These are phyloP conservation scores for Zaprionus gabonicus DNA, from an alignment of 1,140 invertebrate genomes.

Conservation along the genomic window DNA sequence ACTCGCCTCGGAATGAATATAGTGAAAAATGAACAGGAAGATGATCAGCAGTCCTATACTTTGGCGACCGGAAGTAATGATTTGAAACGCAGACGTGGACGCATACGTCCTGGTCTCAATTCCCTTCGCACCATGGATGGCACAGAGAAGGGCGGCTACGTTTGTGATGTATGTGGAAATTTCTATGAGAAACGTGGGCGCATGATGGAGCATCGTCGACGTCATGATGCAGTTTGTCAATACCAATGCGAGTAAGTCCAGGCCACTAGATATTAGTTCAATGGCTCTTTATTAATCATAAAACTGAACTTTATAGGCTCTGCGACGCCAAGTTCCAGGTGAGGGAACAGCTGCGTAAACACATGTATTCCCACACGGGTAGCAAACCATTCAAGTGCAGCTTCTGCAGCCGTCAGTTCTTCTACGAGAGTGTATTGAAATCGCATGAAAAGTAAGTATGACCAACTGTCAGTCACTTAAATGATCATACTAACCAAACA, in stretches of 20 bases:
- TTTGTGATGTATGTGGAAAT: conserved; percentile 81
- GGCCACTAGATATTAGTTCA: neutral
- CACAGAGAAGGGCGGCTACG: conserved; percentile 55
- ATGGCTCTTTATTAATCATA: neutral
- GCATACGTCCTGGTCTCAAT: conserved; percentile 49
- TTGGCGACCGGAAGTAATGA: conserved; percentile 12
- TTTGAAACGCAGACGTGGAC: conserved; percentile 50
- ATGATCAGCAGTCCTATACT: conserved; percentile 15
- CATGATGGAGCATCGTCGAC: conserved; percentile 76
- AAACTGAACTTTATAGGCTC: conserved; percentile 46
- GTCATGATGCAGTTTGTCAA: conserved; percentile 68
- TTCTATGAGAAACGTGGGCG: conserved; percentile 76
- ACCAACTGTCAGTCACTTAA: neutral
- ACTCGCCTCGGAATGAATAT: conserved; percentile 18
- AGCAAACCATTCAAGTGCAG: conserved; percentile 79
- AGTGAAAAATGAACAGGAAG: conserved; percentile 14
- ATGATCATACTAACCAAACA: neutral
- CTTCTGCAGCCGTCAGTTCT: conserved; percentile 77
- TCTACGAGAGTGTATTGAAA: conserved; percentile 78
- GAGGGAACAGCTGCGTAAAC: conserved; percentile 75
- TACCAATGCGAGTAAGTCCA: conserved; percentile 77
- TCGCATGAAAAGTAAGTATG: conserved; percentile 74
- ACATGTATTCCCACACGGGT: conserved; percentile 79
- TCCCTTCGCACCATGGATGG: conserved; percentile 57
- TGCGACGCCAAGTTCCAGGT: conserved; percentile 75